phyloP scores from a whole-genome alignment of 2,797 vertebrate genomes.

The Dendrocincla tyrannina region DNA sequence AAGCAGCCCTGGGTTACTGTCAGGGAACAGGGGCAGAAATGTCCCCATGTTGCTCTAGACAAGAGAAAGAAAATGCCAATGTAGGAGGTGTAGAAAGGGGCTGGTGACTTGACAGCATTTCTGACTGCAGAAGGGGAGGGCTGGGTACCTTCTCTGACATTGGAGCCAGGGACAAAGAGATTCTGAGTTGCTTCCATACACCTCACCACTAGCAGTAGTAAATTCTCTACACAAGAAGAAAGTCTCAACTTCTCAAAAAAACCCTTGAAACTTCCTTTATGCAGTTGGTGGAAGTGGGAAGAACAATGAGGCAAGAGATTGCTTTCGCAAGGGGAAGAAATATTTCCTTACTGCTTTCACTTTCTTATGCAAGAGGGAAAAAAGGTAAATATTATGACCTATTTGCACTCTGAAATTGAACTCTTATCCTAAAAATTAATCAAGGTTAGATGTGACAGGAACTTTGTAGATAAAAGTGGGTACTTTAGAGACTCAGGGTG shows the following conservation, averaged over 20 bases:
- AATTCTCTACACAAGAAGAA: background rate
- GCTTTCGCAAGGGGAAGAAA: background rate
- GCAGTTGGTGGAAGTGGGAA: background rate
- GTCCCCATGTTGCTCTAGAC: background rate
- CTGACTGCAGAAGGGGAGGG: background rate
- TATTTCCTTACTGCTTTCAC: background rate
- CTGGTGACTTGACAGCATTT: background rate
- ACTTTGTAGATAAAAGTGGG: background rate
- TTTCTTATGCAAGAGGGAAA: background rate
- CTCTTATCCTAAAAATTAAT: background rate
- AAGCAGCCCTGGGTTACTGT: background rate
- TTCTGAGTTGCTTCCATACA: background rate
- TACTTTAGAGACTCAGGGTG: background rate
- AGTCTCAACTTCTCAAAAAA: background rate
- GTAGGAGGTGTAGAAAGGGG: background rate
- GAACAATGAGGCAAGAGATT: constrained; percentile 16
- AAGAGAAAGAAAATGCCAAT: background rate
- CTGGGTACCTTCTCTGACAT: background rate
- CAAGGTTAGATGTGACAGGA: background rate
- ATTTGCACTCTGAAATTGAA: background rate
- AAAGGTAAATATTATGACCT: background rate
- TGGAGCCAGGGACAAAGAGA: background rate
- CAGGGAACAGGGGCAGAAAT: background rate
- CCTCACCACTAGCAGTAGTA: background rate
- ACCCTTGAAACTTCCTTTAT: background rate